phyloP scores from a whole-genome alignment of 2,888 invertebrate genomes.

The Tachystola acroxantha region DNA sequence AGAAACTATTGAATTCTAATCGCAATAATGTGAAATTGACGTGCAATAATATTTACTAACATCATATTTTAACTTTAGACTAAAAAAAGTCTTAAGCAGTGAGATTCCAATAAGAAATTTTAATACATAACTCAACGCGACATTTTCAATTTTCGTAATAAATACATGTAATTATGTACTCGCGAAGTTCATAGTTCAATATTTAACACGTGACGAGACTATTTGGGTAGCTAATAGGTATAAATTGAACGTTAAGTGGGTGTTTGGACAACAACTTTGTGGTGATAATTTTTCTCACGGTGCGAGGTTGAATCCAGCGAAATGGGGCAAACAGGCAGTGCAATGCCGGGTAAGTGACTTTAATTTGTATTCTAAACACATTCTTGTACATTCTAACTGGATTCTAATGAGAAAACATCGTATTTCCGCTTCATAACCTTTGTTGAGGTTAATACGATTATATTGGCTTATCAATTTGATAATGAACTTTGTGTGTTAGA shows the following conservation, averaged over 20 bases:
- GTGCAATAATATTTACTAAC: slow-evolving; percentile 24
- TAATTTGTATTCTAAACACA: slow-evolving; percentile 31
- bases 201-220: slow-evolving; percentile 33
- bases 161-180: slow-evolving; percentile 38
- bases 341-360: slow-evolving; percentile 60
- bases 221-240: slow-evolving; percentile 18
- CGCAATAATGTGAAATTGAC: slow-evolving; percentile 27
- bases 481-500: too few species aligned
- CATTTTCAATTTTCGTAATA: slow-evolving; percentile 6
- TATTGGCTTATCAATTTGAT: too few species aligned
- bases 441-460: too few species aligned
- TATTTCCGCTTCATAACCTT: slow-evolving; percentile 28
- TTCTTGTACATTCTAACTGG: slow-evolving; percentile 29
- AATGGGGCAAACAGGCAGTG: slow-evolving; percentile 67
- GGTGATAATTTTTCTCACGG: slow-evolving; percentile 19
- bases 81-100: slow-evolving; percentile 14
- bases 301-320: slow-evolving; percentile 17
- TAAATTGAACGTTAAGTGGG: slow-evolving; percentile 27
- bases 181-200: slow-evolving; percentile 51
- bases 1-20: slow-evolving; percentile 21
- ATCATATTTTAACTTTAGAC: slow-evolving; percentile 10
- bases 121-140: not conserved
- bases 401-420: slow-evolving; percentile 34
- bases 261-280: slow-evolving; percentile 28
- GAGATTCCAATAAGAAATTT: slow-evolving; percentile 32